A percentile compares a stretch with the other conserved stretches of the same genome.
phyloP scores from a whole-genome alignment of 2,797 vertebrate species.

The Falco cherrug region DNA sequence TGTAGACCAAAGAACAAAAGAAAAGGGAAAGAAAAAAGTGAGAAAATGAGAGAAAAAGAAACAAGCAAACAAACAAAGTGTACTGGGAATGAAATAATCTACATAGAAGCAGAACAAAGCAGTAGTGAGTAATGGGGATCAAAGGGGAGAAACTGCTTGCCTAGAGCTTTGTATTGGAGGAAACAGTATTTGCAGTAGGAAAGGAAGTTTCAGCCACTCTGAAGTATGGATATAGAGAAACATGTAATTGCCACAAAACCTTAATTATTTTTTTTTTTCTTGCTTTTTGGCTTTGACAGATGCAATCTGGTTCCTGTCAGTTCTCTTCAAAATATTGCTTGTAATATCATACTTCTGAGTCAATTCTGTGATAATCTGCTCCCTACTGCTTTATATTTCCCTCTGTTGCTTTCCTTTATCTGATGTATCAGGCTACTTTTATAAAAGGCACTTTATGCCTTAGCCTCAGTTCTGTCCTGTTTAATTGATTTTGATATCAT shows the following conservation, averaged over 20 bases:
- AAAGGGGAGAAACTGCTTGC: neutral
- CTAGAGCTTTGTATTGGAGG: neutral
- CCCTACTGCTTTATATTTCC: neutral
- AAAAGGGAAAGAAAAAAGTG: neutral
- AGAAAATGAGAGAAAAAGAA: neutral
- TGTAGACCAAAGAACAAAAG: neutral
- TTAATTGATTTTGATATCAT: neutral
- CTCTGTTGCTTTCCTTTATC: neutral
- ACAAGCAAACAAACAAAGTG: neutral
- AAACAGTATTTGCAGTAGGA: neutral
- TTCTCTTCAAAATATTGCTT: constrained; percentile 33
- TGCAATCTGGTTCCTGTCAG: constrained; percentile 50
- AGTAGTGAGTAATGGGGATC: neutral
- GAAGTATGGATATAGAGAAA: neutral
- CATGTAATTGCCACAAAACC: neutral
- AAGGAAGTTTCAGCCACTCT: neutral
- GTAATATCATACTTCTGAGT: neutral
- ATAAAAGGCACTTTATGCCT: neutral
- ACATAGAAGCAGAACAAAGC: neutral
- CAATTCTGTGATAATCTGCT: neutral
- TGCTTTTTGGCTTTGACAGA: constrained; percentile 38
- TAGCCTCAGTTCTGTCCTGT: neutral
- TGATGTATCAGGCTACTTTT: neutral
- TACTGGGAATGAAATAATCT: neutral
- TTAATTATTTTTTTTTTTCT: neutral